phyloP scores from a whole-genome alignment of 2,113 vertebrate species.

The Dasyurus viverrinus region DNA sequence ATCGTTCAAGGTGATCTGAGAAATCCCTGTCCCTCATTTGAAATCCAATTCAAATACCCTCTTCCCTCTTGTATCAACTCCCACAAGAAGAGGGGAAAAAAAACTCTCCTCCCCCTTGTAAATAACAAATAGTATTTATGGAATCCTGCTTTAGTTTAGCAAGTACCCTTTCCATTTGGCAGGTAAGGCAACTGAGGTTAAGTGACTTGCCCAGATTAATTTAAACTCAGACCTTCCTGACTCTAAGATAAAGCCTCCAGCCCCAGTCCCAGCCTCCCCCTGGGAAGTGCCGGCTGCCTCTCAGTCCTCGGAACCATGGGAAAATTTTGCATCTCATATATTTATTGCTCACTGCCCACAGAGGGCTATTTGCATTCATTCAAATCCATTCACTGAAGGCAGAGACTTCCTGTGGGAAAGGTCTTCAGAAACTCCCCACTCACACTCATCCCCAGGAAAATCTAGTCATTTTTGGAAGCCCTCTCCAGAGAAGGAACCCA shows the following conservation, averaged over 20 bases:
- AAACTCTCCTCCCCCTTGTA: too few species aligned
- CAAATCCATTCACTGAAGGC: too few species aligned
- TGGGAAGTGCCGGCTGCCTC: not conserved
- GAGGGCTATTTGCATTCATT: too few species aligned
- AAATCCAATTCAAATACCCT: not conserved
- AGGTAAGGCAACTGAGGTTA: not conserved
- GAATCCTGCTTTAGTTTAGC: not conserved
- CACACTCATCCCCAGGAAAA: too few species aligned
- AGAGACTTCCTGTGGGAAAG: too few species aligned
- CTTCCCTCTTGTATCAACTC: not conserved
- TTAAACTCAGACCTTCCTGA: not conserved
- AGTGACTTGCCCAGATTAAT: not conserved
- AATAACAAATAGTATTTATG: not conserved
- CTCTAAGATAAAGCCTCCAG: not conserved
- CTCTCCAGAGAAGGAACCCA: too few species aligned
- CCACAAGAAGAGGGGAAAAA: not conserved
- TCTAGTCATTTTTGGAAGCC: too few species aligned
- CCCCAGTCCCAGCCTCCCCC: too few species aligned
- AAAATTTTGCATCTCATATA: too few species aligned
- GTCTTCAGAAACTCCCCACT: too few species aligned
- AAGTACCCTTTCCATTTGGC: not conserved
- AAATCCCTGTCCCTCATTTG: not conserved
- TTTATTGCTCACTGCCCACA: too few species aligned
- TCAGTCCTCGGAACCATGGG: not conserved
- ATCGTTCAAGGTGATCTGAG: not conserved